These are phyloP conservation scores for Periparus ater DNA, from an alignment of 2,797 vertebrate genomes.

Conservation along the genomic window DNA sequence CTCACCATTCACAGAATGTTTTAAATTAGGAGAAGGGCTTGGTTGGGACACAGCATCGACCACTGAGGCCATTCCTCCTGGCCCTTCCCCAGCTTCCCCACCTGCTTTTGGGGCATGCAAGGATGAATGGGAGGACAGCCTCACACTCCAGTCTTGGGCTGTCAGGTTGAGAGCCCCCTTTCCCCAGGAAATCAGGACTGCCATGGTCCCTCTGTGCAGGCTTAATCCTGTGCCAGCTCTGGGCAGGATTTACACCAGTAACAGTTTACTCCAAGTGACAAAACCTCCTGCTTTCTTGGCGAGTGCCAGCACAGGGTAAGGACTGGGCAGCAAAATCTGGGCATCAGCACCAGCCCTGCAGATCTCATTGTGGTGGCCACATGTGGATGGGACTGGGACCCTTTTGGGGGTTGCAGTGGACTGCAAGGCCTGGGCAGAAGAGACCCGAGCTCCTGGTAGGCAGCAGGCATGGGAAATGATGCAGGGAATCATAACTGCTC, in stretches of 20 bases:
- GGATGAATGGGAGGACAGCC: background rate
- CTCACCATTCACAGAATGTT: background rate
- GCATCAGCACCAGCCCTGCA: background rate
- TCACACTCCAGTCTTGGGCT: background rate
- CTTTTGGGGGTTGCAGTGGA: background rate
- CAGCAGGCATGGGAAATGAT: background rate
- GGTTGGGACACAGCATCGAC: background rate
- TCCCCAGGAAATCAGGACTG: background rate
- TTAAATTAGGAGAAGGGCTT: background rate
- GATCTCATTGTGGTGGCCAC: background rate
- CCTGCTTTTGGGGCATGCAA: background rate
- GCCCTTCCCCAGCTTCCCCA: background rate
- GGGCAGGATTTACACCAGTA: background rate
- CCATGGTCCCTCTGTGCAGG: background rate
- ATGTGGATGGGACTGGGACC: too few relatives aligned
- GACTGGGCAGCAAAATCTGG: background rate
- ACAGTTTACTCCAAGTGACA: background rate
- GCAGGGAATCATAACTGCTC: background rate
- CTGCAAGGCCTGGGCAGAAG: background rate
- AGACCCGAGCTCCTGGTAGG: fast-evolving
- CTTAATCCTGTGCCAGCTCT: background rate
- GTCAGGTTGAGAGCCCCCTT: background rate
- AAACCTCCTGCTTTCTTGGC: background rate
- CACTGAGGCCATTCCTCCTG: background rate
- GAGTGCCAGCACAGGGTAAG: background rate